phyloP scores from a whole-genome alignment of 2,113 vertebrate genomes.

The Cichladusa arquata region DNA sequence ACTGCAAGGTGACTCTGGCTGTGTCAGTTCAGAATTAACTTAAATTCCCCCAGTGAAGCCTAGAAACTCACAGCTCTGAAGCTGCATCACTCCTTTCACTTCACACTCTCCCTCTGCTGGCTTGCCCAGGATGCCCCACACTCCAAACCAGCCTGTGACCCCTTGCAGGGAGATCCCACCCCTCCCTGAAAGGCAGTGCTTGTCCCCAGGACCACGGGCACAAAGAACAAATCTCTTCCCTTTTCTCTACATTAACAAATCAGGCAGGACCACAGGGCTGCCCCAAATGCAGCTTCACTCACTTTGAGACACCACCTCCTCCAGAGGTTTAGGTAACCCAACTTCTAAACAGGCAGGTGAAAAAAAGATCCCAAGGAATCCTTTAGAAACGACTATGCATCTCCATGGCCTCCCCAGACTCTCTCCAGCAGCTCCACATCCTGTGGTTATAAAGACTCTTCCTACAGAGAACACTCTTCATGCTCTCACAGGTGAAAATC shows the following conservation, averaged over 20 bases:
- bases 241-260: neutral
- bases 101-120: fast-evolving
- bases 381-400: fast-evolving
- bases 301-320: neutral
- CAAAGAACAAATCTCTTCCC: neutral
- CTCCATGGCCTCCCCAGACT: fast-evolving
- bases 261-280: neutral
- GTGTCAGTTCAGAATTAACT: neutral
- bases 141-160: fast-evolving
- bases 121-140: fast-evolving
- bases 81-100: neutral
- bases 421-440: neutral
- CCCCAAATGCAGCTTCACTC: neutral
- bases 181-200: fast-evolving
- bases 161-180: neutral
- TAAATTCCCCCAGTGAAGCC: neutral
- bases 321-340: neutral
- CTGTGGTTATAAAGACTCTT: neutral
- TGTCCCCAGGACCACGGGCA: fast-evolving
- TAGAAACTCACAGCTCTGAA: neutral
- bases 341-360: neutral
- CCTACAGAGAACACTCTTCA: neutral
- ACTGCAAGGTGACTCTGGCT: neutral
- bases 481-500: neutral
- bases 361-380: neutral